phyloP scores from a whole-genome alignment of 2,888 invertebrate genomes.

The Anoncus sp. region DNA sequence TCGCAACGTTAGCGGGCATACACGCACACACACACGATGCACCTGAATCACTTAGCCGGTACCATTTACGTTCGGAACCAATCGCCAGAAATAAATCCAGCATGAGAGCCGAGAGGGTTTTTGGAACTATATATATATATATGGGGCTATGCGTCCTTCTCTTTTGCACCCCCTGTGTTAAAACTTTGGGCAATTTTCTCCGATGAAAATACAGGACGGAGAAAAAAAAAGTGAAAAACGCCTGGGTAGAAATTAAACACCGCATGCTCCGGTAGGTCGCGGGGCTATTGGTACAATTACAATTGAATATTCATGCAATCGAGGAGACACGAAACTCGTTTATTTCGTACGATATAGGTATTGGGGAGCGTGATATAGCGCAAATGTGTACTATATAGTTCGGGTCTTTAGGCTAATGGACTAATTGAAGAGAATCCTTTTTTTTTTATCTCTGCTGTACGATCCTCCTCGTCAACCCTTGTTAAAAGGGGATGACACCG shows the following conservation, averaged over 20 bases:
- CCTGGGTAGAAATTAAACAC: slow-evolving; percentile 51
- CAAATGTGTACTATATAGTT: background rate
- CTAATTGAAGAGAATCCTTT: slow-evolving; percentile 45
- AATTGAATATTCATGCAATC: slow-evolving; percentile 65
- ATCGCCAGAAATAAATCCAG: slow-evolving; percentile 56
- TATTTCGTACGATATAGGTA: slow-evolving; percentile 36
- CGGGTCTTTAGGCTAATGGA: slow-evolving; percentile 40
- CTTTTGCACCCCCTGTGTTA: background rate
- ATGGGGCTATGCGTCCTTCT: slow-evolving; percentile 4
- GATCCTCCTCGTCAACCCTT: background rate
- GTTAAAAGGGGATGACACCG: slow-evolving; percentile 6
- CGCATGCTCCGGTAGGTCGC: slow-evolving; percentile 30
- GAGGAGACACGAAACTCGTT: slow-evolving; percentile 58
- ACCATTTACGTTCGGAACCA: slow-evolving; percentile 25
- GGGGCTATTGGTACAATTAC: slow-evolving; percentile 53
- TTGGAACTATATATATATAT: slow-evolving; percentile 2
- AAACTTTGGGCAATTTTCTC: slow-evolving; percentile 47
- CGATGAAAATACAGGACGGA: slow-evolving; percentile 33
- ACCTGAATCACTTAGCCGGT: slow-evolving; percentile 43
- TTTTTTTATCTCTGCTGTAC: background rate
- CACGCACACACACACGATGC: slow-evolving; percentile 15
- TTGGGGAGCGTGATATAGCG: slow-evolving; percentile 11
- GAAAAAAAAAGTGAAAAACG: slow-evolving; percentile 23
- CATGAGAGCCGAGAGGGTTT: slow-evolving; percentile 36
- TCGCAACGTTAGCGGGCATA: slow-evolving; percentile 9